Percentiles rank a stretch among this genome's conserved stretches.
These are phyloP conservation scores for Drosophila seguyi DNA, from an alignment of 1,140 invertebrate genomes.

Conservation along the genomic window DNA sequence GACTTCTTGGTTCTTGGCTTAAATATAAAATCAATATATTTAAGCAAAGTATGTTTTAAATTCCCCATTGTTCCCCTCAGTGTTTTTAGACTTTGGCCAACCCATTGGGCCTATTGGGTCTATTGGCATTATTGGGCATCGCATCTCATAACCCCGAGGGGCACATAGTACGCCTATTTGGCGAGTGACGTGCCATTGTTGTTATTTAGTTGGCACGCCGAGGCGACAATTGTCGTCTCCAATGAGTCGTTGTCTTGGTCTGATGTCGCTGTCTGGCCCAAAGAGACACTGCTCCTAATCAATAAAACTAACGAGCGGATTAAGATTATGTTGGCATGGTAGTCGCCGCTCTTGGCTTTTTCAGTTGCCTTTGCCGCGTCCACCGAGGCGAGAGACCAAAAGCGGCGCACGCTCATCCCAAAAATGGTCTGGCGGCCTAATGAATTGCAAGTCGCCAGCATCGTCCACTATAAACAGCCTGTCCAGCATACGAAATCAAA, in stretches of 20 bases:
- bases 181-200: constrained; percentile 63
- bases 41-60: not conserved
- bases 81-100: not conserved
- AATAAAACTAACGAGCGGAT: constrained; percentile 83
- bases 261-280: constrained; percentile 47
- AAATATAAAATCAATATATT: not conserved
- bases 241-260: constrained; percentile 66
- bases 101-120: constrained; percentile 24
- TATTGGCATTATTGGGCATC: constrained; percentile 50
- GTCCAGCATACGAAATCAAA: constrained; percentile 69
- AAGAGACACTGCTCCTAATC: constrained; percentile 75
- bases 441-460: constrained; percentile 68
- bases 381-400: constrained; percentile 65
- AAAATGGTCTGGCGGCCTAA: constrained; percentile 78
- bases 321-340: constrained; percentile 74
- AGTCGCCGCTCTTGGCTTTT: constrained; percentile 12
- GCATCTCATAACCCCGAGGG: constrained; percentile 61
- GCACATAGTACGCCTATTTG: constrained; percentile 63
- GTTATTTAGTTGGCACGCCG: constrained; percentile 79
- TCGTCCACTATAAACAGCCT: constrained; percentile 31
- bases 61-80: not conserved
- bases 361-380: constrained; percentile 21
- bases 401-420: constrained; percentile 78
- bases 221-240: constrained; percentile 84
- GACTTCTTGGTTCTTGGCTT: not conserved